Conservation (phyloP, 1,140 invertebrate genomes). For the Xylocopa sonorina region DNA sequence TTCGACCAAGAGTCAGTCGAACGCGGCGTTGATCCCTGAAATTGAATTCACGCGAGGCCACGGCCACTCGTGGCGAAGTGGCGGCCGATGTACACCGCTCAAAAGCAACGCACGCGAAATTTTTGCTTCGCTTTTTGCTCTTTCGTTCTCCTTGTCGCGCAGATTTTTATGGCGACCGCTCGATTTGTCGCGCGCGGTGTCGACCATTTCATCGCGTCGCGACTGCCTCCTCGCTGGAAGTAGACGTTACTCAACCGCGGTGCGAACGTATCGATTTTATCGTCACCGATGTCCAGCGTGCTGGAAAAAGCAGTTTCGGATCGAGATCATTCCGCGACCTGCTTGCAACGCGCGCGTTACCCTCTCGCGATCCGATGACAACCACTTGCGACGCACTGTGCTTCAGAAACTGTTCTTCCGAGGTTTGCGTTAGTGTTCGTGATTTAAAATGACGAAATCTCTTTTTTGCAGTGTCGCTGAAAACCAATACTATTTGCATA, state of each 20-base stretch:
- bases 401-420: too few species aligned
- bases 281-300: constrained; percentile 35
- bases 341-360: constrained; percentile 26
- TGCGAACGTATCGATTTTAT: constrained; percentile 52
- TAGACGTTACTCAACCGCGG: constrained; percentile 22
- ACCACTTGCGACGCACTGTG: too few species aligned
- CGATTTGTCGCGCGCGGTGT: constrained; percentile 52
- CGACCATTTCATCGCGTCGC: constrained; percentile 36
- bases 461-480: too few species aligned
- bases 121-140: not conserved
- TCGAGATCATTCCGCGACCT: constrained; percentile 33
- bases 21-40: constrained; percentile 50
- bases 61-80: constrained; percentile 46
- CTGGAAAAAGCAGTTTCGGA: constrained; percentile 40
- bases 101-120: constrained; percentile 9
- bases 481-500: too few species aligned
- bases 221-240: constrained; percentile 21
- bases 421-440: too few species aligned
- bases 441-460: too few species aligned
- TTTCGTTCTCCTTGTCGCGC: not conserved
- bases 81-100: not conserved
- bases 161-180: constrained; percentile 56
- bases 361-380: not conserved
- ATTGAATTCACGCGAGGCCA: constrained; percentile 56
- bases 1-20: constrained; percentile 29